Conservation (phyloP, 1,140 invertebrate genomes). For the Nixonia krombeini region DNA sequence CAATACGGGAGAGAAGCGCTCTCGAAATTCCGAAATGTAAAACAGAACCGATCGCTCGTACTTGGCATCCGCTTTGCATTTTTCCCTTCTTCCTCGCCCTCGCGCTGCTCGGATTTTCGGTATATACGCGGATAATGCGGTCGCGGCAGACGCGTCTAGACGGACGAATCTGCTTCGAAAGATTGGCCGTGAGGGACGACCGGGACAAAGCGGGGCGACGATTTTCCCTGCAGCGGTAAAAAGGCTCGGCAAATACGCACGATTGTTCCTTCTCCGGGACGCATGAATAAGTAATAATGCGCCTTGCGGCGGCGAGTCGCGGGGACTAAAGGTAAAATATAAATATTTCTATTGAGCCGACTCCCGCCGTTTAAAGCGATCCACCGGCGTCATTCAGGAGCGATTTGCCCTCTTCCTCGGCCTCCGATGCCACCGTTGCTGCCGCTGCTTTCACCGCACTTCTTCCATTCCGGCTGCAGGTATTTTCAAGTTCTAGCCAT, state of each 20-base stretch:
- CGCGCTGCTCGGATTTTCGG: conserved; percentile 8
- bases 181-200: not conserved
- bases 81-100: not conserved
- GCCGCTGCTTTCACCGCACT: not conserved
- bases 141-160: not conserved
- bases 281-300: conserved; percentile 65
- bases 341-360: conserved; percentile 63
- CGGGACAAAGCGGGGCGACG: conserved; percentile 3
- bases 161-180: conserved; percentile 4
- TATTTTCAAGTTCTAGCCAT: not conserved
- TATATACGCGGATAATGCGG: not conserved
- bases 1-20: conserved; percentile 4
- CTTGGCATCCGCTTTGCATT: conserved; percentile 3
- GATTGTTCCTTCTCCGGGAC: conserved; percentile 65
- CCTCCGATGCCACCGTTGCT: no score
- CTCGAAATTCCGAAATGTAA: conserved; percentile 14
- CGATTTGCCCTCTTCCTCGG: conserved; percentile 1
- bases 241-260: conserved; percentile 58
- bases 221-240: conserved; percentile 44
- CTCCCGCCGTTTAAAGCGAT: conserved; percentile 50
- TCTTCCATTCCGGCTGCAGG: conserved; percentile 8
- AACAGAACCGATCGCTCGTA: conserved; percentile 5
- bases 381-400: conserved; percentile 36
- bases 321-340: conserved; percentile 57
- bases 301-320: conserved; percentile 8